Percentiles rank a stretch among this genome's conserved stretches.
Evolutionary conservation across 2,888 invertebrate genomes (phyloP).

Genomic region (Melinaea marsaeus): DNA sequence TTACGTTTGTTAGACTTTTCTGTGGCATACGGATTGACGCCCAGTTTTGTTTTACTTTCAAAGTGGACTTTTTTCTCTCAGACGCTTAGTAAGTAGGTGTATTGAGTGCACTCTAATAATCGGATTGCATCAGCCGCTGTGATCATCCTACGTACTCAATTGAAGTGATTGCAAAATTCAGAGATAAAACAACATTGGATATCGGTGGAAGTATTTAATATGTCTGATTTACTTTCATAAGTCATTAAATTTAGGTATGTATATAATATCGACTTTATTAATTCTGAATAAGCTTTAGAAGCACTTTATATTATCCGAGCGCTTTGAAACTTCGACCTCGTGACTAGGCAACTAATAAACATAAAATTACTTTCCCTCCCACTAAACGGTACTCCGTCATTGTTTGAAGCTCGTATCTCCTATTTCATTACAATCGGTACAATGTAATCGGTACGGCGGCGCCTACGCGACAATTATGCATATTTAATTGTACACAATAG

Average conservation of each 20-base stretch:
- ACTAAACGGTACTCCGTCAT: slow-evolving; percentile 58
- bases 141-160: too few species aligned
- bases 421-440: slow-evolving; percentile 65
- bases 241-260: too few species aligned
- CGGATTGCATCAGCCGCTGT: too few species aligned
- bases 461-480: slow-evolving; percentile 57
- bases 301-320: not conserved
- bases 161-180: too few species aligned
- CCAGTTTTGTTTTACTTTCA: not conserved
- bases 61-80: not conserved
- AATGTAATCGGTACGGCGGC: slow-evolving; percentile 59
- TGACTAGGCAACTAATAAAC: slow-evolving; percentile 40
- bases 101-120: too few species aligned
- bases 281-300: not conserved
- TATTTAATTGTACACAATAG: slow-evolving; percentile 34
- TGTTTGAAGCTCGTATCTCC: slow-evolving; percentile 55
- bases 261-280: too few species aligned
- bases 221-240: too few species aligned
- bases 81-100: not conserved
- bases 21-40: not conserved
- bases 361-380: slow-evolving; percentile 60
- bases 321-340: slow-evolving; percentile 15
- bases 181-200: too few species aligned
- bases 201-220: too few species aligned
- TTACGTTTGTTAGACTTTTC: slow-evolving; percentile 1